Conservation (phyloP, 1,140 invertebrate species). For the Camponotus floridanus region DNA sequence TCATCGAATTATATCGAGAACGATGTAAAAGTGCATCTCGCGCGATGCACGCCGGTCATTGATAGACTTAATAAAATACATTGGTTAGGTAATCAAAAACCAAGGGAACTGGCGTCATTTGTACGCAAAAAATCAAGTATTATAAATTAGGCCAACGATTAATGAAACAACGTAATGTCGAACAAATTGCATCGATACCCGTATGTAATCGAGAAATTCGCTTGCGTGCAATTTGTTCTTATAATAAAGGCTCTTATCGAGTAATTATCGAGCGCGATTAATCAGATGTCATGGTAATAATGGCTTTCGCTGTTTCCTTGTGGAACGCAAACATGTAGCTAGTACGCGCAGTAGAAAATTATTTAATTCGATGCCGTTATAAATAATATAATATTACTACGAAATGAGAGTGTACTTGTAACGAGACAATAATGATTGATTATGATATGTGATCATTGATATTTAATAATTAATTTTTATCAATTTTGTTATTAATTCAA, state of each 20-base stretch:
- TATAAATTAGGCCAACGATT: background rate
- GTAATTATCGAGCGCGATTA: slow-evolving; percentile 15
- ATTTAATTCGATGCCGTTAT: slow-evolving; percentile 31
- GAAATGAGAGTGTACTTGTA: background rate
- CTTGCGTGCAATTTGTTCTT: slow-evolving; percentile 6
- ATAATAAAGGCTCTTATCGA: slow-evolving; percentile 13
- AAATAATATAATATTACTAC: slow-evolving; percentile 14
- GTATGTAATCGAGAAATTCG: slow-evolving; percentile 6
- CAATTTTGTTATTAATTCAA: background rate
- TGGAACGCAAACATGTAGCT: slow-evolving; percentile 21
- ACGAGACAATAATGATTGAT: background rate
- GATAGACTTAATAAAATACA: slow-evolving; percentile 17
- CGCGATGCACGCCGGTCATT: background rate
- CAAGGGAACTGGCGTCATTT: background rate
- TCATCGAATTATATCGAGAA: slow-evolving; percentile 21
- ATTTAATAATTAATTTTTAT: background rate
- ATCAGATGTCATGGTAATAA: slow-evolving; percentile 43
- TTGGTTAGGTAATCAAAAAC: slow-evolving; percentile 20
- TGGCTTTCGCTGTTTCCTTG: background rate
- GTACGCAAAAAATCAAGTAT: background rate
- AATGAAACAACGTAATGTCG: background rate
- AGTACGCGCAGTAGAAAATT: background rate
- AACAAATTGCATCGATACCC: slow-evolving; percentile 10
- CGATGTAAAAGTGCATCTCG: background rate
- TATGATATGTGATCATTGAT: background rate